Percentiles rank a stretch among this genome's conserved stretches.
Conservation (phyloP, 2,113 vertebrate genomes). For the Galbula dea region DNA sequence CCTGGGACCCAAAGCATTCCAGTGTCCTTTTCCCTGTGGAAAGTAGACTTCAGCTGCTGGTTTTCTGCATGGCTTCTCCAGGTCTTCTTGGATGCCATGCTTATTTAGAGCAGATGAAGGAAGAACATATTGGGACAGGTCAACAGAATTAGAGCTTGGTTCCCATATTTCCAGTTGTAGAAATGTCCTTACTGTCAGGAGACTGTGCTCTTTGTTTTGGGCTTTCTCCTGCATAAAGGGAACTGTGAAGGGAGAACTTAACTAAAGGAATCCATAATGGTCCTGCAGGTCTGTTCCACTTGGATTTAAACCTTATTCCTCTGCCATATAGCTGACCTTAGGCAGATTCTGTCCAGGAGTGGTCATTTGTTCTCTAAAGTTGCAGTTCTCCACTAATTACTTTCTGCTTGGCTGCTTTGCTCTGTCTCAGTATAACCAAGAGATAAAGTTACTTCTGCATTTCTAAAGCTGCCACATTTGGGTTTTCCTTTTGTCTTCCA, state of each 20-base stretch:
- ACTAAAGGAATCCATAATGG: accelerated
- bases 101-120: neutral
- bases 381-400: neutral
- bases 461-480: accelerated
- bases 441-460: neutral
- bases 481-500: accelerated
- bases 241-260: neutral
- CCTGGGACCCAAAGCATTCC: neutral
- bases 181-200: neutral
- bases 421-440: accelerated
- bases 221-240: neutral
- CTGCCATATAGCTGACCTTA: neutral
- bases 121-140: neutral
- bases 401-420: neutral
- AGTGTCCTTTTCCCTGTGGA: neutral
- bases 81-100: too few species aligned
- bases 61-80: neutral
- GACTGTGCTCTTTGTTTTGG: neutral
- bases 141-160: accelerated
- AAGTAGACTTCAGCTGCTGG: accelerated
- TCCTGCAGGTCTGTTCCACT: neutral
- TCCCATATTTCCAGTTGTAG: neutral
- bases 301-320: neutral
- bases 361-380: neutral
- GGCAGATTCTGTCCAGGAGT: neutral